Percentiles rank a stretch among this genome's conserved stretches.
phyloP scores from a whole-genome alignment of 2,113 vertebrate species.

The Paradisaea rubra region DNA sequence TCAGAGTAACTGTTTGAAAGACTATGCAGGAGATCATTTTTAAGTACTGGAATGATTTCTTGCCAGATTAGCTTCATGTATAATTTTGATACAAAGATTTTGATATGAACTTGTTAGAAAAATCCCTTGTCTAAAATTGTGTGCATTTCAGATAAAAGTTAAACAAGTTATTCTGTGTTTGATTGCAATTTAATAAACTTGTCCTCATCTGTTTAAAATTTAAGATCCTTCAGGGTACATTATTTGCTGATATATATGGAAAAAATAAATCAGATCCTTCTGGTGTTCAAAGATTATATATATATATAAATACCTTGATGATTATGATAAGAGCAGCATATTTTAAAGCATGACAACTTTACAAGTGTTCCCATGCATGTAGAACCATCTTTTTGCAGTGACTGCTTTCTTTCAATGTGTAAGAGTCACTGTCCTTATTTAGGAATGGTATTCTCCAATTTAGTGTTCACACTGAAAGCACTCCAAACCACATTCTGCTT shows the following conservation, averaged over 20 bases:
- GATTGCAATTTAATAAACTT: background rate
- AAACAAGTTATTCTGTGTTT: background rate
- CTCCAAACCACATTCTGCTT: background rate
- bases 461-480: background rate
- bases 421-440: background rate
- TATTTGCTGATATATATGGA: background rate
- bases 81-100: constrained; percentile 52
- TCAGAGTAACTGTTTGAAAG: constrained; percentile 1
- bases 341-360: constrained; percentile 35
- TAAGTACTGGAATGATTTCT: constrained; percentile 1
- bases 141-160: background rate
- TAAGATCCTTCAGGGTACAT: constrained; percentile 34
- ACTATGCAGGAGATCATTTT: constrained; percentile 30
- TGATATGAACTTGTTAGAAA: background rate
- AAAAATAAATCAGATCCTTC: background rate
- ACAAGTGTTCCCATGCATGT: constrained; percentile 6
- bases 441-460: background rate
- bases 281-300: background rate
- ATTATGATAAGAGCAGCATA: background rate
- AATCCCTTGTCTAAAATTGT: background rate
- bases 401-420: background rate
- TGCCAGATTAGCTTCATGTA: background rate
- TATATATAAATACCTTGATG: background rate
- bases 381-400: constrained; percentile 19
- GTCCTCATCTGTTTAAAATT: background rate